Percentiles rank a stretch among this genome's conserved stretches.
Conservation (phyloP, 2,888 invertebrate species). For the Candidula unifasciata region DNA sequence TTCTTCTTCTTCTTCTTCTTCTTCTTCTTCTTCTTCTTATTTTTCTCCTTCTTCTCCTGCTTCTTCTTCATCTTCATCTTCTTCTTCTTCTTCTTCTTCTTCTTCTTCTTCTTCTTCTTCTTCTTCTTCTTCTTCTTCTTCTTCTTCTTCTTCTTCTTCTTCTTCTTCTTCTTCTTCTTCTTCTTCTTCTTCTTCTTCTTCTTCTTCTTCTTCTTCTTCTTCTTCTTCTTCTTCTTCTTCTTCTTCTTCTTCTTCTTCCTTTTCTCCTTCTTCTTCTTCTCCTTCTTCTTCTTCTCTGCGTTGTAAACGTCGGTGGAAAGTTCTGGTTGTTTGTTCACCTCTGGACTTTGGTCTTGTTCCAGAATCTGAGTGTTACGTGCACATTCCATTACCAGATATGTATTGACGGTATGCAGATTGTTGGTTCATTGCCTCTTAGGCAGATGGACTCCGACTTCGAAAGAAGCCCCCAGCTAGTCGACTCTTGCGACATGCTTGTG, state of each 20-base stretch:
- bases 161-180: neutral
- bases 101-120: slow-evolving; percentile 24
- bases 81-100: neutral
- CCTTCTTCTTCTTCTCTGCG: too few species aligned
- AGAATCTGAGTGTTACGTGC: too few species aligned
- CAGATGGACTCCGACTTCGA: too few species aligned
- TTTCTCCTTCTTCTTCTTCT: neutral
- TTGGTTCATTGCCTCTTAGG: too few species aligned
- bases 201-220: neutral
- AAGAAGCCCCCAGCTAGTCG: too few species aligned
- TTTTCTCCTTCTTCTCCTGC: neutral
- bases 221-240: neutral
- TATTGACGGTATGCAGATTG: too few species aligned
- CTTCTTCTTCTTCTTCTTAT: neutral
- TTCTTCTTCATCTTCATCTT: neutral
- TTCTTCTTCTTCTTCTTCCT: neutral
- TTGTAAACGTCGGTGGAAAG: too few species aligned
- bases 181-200: neutral
- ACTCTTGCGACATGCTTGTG: too few species aligned
- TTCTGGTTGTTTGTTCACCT: too few species aligned
- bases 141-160: neutral
- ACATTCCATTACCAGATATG: too few species aligned
- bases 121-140: slow-evolving; percentile 10
- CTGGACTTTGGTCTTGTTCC: too few species aligned
- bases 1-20: neutral